Evolutionary conservation across 2,113 vertebrate species (phyloP).

Genomic region (Pseudopodoces humilis): DNA sequence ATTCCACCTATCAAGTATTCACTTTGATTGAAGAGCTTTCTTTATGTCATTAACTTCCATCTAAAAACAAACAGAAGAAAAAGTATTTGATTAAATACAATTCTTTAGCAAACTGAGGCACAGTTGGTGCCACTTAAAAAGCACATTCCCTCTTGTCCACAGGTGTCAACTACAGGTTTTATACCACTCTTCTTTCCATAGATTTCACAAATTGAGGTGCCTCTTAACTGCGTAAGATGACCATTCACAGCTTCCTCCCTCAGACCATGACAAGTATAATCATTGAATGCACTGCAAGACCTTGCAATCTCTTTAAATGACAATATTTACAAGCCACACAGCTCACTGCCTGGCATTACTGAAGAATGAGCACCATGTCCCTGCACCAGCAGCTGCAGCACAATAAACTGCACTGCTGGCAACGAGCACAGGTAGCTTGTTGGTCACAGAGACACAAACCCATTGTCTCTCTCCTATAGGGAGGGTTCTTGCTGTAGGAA

Average conservation of each 20-base stretch:
- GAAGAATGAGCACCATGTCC: not conserved
- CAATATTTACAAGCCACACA: not conserved
- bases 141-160: not conserved
- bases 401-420: not conserved
- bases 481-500: not conserved
- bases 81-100: not conserved
- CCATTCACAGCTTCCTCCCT: not conserved
- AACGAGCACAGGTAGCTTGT: not conserved
- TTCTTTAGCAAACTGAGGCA: not conserved
- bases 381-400: not conserved
- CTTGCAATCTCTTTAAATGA: not conserved
- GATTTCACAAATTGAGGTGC: not conserved
- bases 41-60: constrained; percentile 98
- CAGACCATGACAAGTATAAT: not conserved
- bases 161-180: not conserved
- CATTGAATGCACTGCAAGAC: not conserved
- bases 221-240: not conserved
- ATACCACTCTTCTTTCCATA: not conserved
- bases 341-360: not conserved
- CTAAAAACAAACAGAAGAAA: constrained; percentile 64
- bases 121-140: not conserved
- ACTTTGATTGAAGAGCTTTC: constrained; percentile 94
- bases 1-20: constrained; percentile 74
- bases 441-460: not conserved
- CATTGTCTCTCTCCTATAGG: rapidly evolving